Evolutionary conservation across 2,888 invertebrate species (phyloP).

Genomic region (Hybos culiciformis): DNA sequence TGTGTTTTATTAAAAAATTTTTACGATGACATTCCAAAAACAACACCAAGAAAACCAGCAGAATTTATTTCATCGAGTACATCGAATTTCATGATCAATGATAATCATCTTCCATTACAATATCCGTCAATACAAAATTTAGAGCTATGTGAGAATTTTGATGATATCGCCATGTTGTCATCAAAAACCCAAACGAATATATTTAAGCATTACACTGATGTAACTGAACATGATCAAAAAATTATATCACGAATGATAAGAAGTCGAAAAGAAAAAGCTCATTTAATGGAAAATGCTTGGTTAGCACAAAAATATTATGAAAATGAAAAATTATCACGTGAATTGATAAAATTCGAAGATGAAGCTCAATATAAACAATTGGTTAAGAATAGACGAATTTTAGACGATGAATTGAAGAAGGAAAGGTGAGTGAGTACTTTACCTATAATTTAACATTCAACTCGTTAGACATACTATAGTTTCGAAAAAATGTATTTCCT

Average conservation of each 20-base stretch:
- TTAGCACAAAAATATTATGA: conserved; percentile 34
- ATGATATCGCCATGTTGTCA: conserved; percentile 27
- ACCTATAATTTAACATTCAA: too few relatives aligned
- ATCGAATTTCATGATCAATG: background rate
- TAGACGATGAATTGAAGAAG: conserved; percentile 29
- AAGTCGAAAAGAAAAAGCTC: conserved; percentile 27
- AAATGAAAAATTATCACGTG: conserved; percentile 31
- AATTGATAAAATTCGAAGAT: conserved; percentile 31
- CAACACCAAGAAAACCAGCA: background rate
- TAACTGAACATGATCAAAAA: conserved; percentile 32
- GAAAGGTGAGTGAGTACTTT: too few relatives aligned
- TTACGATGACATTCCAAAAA: conserved; percentile 5
- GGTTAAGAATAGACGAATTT: conserved; percentile 29
- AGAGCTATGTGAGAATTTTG: too few relatives aligned
- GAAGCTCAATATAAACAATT: conserved; percentile 29
- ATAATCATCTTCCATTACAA: conserved; percentile 15
- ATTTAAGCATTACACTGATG: conserved; percentile 26
- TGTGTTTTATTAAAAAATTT: conserved; percentile 7
- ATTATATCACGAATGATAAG: conserved; percentile 35
- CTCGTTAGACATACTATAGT: too few relatives aligned
- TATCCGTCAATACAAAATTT: conserved; percentile 31
- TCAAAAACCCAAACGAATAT: conserved; percentile 27
- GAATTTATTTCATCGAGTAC: background rate
- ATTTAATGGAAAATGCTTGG: conserved; percentile 31
- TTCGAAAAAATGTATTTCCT: too few relatives aligned